Conservation (phyloP, 2,113 vertebrate species). For the Paralichthys olivaceus region DNA sequence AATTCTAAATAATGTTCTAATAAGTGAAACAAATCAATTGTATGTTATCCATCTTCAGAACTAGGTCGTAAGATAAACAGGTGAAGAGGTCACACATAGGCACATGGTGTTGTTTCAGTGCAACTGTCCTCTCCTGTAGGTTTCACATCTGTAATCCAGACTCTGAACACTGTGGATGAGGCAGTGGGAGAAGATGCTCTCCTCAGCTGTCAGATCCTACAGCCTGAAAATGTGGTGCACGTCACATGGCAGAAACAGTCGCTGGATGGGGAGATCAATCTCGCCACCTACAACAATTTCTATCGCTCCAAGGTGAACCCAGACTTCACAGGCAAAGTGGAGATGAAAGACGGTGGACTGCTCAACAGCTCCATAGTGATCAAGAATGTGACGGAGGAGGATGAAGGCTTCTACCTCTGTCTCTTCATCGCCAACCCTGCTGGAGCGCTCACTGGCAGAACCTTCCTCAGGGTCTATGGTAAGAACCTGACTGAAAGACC, state of each 20-base stretch:
- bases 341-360: conserved; percentile 4
- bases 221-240: conserved; percentile 20
- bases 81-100: no score
- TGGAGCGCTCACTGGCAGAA: background rate
- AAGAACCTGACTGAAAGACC: background rate
- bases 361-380: conserved; percentile 45
- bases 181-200: conserved; percentile 19
- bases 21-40: no score
- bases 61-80: no score
- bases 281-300: background rate
- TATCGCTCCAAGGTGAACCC: background rate
- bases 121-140: conserved; percentile 3
- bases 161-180: conserved; percentile 14
- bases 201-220: conserved; percentile 41
- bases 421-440: conserved; percentile 53
- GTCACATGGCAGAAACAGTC: conserved; percentile 60
- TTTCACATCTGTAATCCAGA: background rate
- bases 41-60: no score
- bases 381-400: conserved; percentile 21
- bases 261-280: background rate
- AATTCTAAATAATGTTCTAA: no score
- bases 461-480: conserved; percentile 61
- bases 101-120: no score
- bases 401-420: conserved; percentile 60
- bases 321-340: conserved; percentile 6